Conservation (phyloP, 53 echinoderm and acorn worm species). For the Mesocentrotus franciscanus region DNA sequence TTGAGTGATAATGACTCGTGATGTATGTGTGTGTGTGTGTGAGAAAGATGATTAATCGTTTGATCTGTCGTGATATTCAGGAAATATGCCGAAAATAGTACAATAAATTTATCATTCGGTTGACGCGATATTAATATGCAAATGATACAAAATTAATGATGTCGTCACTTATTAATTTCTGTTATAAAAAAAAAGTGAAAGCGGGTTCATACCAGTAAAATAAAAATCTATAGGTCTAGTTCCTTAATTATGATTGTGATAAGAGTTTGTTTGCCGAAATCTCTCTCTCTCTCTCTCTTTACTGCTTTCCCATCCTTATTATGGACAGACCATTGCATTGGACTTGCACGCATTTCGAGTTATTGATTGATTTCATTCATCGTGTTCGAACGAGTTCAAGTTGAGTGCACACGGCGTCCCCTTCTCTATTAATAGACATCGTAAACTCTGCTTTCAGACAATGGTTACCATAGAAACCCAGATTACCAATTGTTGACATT, state of each 20-base stretch:
- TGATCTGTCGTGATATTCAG: neutral
- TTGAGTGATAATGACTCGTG: neutral
- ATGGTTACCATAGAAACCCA: conserved; percentile 5
- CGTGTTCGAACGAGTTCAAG: neutral
- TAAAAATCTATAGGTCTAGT: too few relatives aligned
- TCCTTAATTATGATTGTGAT: too few relatives aligned
- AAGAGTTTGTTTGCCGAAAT: neutral
- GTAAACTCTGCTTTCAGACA: neutral
- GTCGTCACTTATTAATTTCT: too few relatives aligned
- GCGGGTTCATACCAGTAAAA: too few relatives aligned
- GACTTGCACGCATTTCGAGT: neutral
- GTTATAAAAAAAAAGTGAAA: too few relatives aligned
- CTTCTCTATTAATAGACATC: neutral
- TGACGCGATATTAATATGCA: neutral
- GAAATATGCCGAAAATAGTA: neutral
- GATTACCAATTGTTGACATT: conserved; percentile 23
- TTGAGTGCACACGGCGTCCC: conserved; percentile 27
- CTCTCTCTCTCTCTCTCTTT: neutral
- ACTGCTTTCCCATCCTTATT: neutral
- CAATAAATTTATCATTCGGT: too few relatives aligned
- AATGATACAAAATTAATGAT: neutral
- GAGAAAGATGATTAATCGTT: neutral
- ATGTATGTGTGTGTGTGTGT: neutral
- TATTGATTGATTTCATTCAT: conserved; percentile 9
- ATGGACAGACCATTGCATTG: neutral